Conservation (phyloP, 64 coral and sea anemone genomes). For the Platygyra sinensis region DNA sequence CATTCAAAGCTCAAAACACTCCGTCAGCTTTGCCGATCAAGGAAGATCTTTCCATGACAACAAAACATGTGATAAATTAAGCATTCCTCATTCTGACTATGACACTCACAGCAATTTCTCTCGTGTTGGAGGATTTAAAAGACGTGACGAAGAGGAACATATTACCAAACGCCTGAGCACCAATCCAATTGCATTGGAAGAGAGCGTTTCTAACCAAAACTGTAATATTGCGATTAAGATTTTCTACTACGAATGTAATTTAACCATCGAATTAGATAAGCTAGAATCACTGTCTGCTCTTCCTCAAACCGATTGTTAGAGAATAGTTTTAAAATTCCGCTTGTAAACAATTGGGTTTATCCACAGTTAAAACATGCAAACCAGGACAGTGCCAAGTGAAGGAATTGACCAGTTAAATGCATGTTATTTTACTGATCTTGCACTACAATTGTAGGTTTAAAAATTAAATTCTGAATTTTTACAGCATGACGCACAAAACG, state of each 20-base stretch:
- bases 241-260: neutral
- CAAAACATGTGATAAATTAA: neutral
- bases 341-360: too few relatives aligned
- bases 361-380: too few relatives aligned
- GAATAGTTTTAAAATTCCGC: neutral
- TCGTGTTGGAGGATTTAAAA: neutral
- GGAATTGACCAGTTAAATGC: too few relatives aligned
- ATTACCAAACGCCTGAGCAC: too few relatives aligned
- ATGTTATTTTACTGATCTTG: too few relatives aligned
- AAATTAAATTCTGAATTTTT: too few relatives aligned
- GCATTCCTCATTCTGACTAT: neutral
- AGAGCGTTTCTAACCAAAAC: neutral
- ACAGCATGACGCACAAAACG: too few relatives aligned
- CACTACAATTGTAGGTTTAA: too few relatives aligned
- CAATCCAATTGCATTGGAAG: neutral
- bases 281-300: neutral
- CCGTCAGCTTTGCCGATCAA: neutral
- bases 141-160: too few relatives aligned
- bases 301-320: neutral
- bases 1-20: conserved; percentile 2
- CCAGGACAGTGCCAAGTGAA: too few relatives aligned
- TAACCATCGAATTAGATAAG: neutral
- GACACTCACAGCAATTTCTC: neutral
- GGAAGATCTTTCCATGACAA: neutral
- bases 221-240: neutral